Base-by-base conservation (phyloP, 1,140 invertebrate genomes). In the Panagrolaimus sp. region DNA sequence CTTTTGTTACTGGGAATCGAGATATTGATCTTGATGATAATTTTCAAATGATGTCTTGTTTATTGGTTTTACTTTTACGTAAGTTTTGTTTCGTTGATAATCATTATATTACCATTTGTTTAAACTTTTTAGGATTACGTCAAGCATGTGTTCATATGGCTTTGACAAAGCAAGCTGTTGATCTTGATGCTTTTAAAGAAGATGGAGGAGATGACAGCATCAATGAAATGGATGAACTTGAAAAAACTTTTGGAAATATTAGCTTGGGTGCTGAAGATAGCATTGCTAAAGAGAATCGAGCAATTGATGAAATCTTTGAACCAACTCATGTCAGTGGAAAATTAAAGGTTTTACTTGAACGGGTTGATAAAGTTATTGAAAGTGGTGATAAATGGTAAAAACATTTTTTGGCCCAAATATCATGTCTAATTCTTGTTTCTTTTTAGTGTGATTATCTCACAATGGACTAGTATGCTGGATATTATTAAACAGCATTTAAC, bases 61-160 rank as follows among this genome's bases (percentile, higher is more conserved):
- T 81, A 55, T 63, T 81, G 3, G 65, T 76, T 15, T 52, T 81
- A 21, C 65, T 81, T 10, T 70, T 81, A 21, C 68, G 80, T n/a
- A 63, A 82, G 0, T 64, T 80, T 8, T 80, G 82, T 64, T 80
- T 80, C 12, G 77, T 75, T 55, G 75, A 75, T 38, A 80, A 81
- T 47, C 43, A 82, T 12, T 46, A 48, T 21, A 52, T 80, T 15
- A 81, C 77, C 15, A 72, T 71, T 26, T 32, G 73, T 14, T 77
- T 73, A 69, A 21, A 38, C 69, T 43, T 72, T 45, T 55, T 75
- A 58, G 9, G 8, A 70, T 45, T 52, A 17, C 62, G n/a, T 10
- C 62, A 68, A 26, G 45, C n/a, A 12, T 6, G 28, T 69, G 21
- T 43, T 77, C n/a, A 43, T 17, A 12, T 44, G 38, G 66, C 76